phyloP scores from a whole-genome alignment of 2,113 vertebrate species.

The Bubo scandiacus region DNA sequence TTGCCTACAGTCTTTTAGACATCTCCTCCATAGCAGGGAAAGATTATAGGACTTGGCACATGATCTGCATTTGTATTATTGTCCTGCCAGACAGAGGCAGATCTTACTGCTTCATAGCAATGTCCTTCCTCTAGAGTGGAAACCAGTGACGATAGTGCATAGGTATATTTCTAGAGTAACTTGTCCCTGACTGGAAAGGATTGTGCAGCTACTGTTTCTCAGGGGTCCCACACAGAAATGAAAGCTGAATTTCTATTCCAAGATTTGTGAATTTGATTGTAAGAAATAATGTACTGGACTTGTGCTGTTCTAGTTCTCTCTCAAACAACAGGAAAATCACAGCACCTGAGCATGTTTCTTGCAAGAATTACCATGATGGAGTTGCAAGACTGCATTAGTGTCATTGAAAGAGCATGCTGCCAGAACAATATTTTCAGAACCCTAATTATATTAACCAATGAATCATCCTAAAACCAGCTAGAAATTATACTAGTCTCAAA shows the following conservation, averaged over 20 bases:
- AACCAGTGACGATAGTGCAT: fast-evolving
- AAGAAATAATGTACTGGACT: background rate
- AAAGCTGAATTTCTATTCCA: background rate
- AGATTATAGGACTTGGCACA: background rate
- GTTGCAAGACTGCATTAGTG: background rate
- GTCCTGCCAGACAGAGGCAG: background rate
- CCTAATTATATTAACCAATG: background rate
- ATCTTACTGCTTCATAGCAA: background rate
- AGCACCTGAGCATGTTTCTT: background rate
- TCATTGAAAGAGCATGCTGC: background rate
- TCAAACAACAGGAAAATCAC: background rate
- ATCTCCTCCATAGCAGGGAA: background rate
- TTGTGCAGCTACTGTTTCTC: background rate
- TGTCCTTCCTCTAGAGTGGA: background rate
- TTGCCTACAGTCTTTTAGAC: background rate
- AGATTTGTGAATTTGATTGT: background rate
- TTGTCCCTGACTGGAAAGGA: background rate
- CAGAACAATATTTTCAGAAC: background rate
- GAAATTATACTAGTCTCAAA: background rate
- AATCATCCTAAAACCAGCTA: background rate
- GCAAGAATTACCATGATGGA: background rate
- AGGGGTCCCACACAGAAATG: background rate
- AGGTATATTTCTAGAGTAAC: background rate
- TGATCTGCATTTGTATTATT: background rate
- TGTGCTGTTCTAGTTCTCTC: background rate